Percentiles rank a stretch among this genome's conserved stretches.
These are phyloP conservation scores for Erithacus rubecula DNA, from an alignment of 2,797 vertebrate species.

Conservation along the genomic window DNA sequence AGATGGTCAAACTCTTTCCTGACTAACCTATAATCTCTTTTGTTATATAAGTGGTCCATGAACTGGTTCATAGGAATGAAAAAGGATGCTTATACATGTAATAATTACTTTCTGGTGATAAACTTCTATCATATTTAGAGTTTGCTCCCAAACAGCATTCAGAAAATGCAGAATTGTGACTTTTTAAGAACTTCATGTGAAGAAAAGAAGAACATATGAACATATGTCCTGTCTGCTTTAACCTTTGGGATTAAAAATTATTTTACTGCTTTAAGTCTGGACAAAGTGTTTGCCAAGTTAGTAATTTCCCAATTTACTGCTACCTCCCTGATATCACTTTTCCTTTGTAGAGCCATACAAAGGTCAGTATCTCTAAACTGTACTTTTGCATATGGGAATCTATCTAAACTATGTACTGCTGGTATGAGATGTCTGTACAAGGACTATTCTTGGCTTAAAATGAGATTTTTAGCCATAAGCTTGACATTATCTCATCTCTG, in stretches of 20 bases:
- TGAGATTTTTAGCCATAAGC: not conserved
- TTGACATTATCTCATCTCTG: not conserved
- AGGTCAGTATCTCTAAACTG: not conserved
- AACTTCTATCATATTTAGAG: not conserved
- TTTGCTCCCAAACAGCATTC: not conserved
- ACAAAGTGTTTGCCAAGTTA: not conserved
- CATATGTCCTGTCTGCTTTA: not conserved
- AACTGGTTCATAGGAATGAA: not conserved
- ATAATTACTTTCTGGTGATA: not conserved
- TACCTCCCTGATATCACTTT: not conserved
- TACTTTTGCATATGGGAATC: not conserved
- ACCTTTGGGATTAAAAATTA: not conserved
- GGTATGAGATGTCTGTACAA: not conserved
- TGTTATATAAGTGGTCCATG: accelerated
- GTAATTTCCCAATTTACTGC: not conserved
- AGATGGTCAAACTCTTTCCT: not conserved
- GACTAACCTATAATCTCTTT: not conserved
- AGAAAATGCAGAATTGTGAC: not conserved
- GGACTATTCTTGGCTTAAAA: not conserved
- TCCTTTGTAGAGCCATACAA: not conserved
- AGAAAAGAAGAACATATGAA: not conserved
- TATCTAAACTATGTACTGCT: not conserved
- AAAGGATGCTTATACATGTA: not conserved
- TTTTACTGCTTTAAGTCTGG: not conserved
- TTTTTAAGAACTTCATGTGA: not conserved